Evolutionary conservation across 2,797 vertebrate genomes (phyloP).

Genomic region (Uromys caudimaculatus): DNA sequence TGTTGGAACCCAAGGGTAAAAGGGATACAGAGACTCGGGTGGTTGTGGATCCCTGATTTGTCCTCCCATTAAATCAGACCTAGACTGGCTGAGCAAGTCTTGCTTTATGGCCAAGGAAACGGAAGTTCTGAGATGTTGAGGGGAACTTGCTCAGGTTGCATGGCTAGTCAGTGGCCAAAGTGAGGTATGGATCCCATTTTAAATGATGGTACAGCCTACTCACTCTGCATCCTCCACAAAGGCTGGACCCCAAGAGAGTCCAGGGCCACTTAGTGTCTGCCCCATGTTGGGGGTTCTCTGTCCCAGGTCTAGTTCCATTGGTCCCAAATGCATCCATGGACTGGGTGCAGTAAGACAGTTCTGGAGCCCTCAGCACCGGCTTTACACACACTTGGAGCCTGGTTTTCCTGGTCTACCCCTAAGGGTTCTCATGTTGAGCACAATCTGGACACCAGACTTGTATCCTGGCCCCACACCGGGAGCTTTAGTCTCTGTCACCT

Average conservation of each 20-base stretch:
- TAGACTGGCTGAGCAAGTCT: fast-evolving
- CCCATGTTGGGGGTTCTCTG: background rate
- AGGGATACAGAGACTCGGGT: background rate
- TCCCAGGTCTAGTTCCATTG: background rate
- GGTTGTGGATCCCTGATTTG: fast-evolving
- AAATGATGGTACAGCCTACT: background rate
- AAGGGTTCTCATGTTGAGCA: background rate
- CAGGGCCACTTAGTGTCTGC: background rate
- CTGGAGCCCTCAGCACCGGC: background rate
- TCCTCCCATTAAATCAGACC: background rate
- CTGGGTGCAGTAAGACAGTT: background rate
- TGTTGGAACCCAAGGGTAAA: background rate
- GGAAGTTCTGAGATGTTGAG: background rate
- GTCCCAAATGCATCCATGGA: background rate
- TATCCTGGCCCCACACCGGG: too few species aligned
- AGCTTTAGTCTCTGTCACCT: background rate
- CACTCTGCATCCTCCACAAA: background rate
- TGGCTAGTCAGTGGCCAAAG: background rate
- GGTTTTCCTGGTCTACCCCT: background rate
- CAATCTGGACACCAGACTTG: too few species aligned
- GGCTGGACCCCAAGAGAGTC: background rate
- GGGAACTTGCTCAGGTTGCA: background rate
- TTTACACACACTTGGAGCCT: background rate
- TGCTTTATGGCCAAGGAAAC: background rate
- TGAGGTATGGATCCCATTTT: background rate